Conservation (phyloP, 1,140 invertebrate genomes). For the Oryctes rhinoceros region DNA sequence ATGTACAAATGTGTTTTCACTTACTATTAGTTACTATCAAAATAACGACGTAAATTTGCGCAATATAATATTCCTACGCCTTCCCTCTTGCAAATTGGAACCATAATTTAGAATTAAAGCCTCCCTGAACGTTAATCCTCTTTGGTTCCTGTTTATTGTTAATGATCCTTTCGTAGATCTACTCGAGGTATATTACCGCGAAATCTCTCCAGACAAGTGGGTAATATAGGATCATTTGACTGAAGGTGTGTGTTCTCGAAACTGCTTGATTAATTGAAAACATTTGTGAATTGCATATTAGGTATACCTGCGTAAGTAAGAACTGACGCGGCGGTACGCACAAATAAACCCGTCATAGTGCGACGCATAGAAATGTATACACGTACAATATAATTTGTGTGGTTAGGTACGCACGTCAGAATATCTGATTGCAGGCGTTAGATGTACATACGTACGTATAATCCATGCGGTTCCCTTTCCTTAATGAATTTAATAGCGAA, state of each 20-base stretch:
- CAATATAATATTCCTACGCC: background rate
- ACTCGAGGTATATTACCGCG: background rate
- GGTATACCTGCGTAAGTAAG: background rate
- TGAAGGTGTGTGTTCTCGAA: slow-evolving; percentile 23
- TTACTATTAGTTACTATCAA: background rate
- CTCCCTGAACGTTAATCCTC: slow-evolving; percentile 13
- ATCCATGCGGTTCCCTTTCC: background rate
- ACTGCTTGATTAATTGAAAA: slow-evolving; percentile 28
- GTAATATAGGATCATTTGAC: slow-evolving; percentile 29
- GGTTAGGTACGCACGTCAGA: background rate
- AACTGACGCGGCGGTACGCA: background rate
- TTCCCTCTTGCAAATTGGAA: slow-evolving; percentile 1
- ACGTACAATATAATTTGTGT: background rate
- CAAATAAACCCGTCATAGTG: background rate
- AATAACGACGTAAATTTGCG: background rate
- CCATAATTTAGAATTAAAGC: slow-evolving; percentile 36
- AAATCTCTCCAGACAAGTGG: slow-evolving; percentile 29
- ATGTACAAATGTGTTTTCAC: background rate
- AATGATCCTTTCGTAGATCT: slow-evolving; percentile 7
- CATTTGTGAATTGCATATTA: slow-evolving; percentile 35
- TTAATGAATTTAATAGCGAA: slow-evolving; percentile 16
- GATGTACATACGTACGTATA: background rate
- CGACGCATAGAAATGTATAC: background rate
- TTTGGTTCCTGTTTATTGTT: slow-evolving; percentile 32
- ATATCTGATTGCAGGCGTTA: slow-evolving; percentile 18